Percentiles rank a stretch among this genome's conserved stretches.
phyloP scores from a whole-genome alignment of 2,797 vertebrate genomes.

The Leptoclinus maculatus region DNA sequence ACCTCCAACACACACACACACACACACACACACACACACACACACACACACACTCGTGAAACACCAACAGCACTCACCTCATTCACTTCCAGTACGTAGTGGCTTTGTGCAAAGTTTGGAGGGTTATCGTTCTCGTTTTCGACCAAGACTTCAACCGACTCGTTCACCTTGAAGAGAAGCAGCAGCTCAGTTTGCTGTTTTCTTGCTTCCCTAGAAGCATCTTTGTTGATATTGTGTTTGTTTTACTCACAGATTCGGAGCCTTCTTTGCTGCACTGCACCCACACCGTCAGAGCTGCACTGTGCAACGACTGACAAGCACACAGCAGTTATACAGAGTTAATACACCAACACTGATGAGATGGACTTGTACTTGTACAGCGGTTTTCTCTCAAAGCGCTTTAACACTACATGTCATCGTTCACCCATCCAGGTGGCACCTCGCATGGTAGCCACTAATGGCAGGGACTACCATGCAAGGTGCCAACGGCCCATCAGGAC shows the following conservation, averaged over 20 bases:
- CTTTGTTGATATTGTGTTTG: neutral
- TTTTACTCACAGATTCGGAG: slow-evolving; percentile 79
- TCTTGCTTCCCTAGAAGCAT: neutral
- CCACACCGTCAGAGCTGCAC: slow-evolving; percentile 76
- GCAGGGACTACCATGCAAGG: too few relatives aligned
- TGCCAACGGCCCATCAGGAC: too few relatives aligned
- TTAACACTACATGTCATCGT: too few relatives aligned
- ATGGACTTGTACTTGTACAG: too few relatives aligned
- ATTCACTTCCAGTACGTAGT: slow-evolving; percentile 81
- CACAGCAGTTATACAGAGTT: neutral
- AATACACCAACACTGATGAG: neutral
- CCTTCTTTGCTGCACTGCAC: slow-evolving; percentile 79
- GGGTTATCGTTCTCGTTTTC: slow-evolving; percentile 86
- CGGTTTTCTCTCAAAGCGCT: too few relatives aligned
- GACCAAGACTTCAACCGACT: slow-evolving; percentile 79
- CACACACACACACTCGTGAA: neutral
- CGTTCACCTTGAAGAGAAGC: slow-evolving; percentile 70
- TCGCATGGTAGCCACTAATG: too few relatives aligned
- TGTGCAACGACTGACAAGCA: slow-evolving; percentile 67
- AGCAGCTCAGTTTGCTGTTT: neutral
- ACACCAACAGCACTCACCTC: slow-evolving; percentile 73
- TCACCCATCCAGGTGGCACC: too few relatives aligned
- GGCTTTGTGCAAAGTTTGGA: slow-evolving; percentile 80
- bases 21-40: too few relatives aligned
- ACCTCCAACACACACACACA: too few relatives aligned